phyloP scores from a whole-genome alignment of 2,113 vertebrate species.

The Rhabdornis inornatus region DNA sequence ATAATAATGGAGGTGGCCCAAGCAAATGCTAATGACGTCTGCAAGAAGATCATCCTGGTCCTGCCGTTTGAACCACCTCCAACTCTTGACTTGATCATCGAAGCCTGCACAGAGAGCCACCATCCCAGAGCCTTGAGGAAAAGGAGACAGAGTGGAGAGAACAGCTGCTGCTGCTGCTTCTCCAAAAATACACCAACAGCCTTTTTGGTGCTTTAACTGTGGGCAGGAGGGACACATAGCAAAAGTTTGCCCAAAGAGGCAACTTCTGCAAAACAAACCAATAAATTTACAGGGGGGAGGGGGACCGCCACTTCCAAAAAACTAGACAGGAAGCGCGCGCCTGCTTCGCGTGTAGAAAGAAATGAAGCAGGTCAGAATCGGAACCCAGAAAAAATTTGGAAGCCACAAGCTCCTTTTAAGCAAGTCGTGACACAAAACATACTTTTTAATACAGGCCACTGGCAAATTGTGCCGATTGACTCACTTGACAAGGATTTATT shows the following conservation, averaged over 20 bases:
- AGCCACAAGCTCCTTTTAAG: too few species aligned
- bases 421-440: too few species aligned
- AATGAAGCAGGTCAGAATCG: too few species aligned
- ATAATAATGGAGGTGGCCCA: neutral
- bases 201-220: too few species aligned
- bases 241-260: neutral
- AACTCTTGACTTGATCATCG: neutral
- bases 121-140: neutral
- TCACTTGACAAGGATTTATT: too few species aligned
- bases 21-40: neutral
- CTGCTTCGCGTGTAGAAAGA: too few species aligned
- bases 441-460: too few species aligned
- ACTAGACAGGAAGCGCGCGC: neutral
- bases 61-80: neutral
- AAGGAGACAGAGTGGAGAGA: neutral
- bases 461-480: too few species aligned
- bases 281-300: too few species aligned
- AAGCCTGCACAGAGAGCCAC: neutral
- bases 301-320: neutral
- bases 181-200: neutral
- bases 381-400: too few species aligned
- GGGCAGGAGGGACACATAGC: neutral
- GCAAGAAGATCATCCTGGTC: neutral
- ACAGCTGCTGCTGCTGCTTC: neutral
- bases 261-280: neutral